Percentiles rank a stretch among this genome's conserved stretches.
Conservation (phyloP, 2,113 vertebrate species). For the Phainopepla nitens region DNA sequence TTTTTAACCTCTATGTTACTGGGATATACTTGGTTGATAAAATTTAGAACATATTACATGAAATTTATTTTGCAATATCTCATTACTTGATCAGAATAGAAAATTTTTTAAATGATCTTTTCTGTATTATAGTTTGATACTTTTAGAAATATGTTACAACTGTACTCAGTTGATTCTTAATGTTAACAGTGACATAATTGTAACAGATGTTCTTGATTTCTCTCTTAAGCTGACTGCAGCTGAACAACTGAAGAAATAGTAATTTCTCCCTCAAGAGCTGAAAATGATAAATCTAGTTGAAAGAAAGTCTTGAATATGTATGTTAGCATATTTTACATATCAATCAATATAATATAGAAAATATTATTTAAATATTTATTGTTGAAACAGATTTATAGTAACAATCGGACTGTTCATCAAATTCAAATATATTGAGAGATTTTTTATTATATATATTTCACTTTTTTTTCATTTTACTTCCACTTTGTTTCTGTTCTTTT, state of each 20-base stretch:
- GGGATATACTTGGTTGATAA: neutral
- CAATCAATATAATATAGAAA: neutral
- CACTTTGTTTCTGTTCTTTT: neutral
- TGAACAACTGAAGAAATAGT: neutral
- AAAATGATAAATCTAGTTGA: neutral
- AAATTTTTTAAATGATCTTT: neutral
- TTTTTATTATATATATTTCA: neutral
- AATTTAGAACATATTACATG: neutral
- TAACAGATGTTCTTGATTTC: neutral
- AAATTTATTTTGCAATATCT: neutral
- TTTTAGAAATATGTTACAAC: neutral
- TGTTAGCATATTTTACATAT: neutral
- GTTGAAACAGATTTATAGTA: neutral
- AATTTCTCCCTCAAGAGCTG: neutral
- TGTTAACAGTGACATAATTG: neutral
- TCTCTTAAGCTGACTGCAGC: neutral
- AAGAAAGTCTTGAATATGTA: neutral
- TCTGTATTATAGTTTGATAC: neutral
- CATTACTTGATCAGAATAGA: neutral
- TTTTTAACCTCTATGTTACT: neutral
- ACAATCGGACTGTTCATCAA: neutral
- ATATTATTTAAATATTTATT: neutral
- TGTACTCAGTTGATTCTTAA: neutral
- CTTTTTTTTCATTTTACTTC: neutral
- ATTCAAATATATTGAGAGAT: accelerated